phyloP scores from a whole-genome alignment of 2,797 vertebrate genomes.

The Neomorphus geoffroyi region DNA sequence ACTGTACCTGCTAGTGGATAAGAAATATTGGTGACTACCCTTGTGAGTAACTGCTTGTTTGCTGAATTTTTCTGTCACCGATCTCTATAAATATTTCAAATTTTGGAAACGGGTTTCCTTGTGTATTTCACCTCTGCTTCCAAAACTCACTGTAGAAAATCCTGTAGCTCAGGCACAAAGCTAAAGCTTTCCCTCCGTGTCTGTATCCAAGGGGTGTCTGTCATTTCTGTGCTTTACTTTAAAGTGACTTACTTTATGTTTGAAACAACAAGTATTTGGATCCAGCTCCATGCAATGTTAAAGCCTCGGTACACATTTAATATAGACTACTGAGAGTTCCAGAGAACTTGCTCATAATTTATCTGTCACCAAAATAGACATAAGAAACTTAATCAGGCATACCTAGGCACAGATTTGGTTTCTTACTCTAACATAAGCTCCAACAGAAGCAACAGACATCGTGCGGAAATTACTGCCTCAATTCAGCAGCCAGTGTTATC shows the following conservation, averaged over 20 bases:
- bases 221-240: not conserved
- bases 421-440: not conserved
- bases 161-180: not conserved
- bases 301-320: not conserved
- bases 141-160: conserved; percentile 11
- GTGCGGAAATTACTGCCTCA: not conserved
- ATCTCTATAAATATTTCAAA: conserved; percentile 23
- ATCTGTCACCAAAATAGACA: not conserved
- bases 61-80: not conserved
- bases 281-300: not conserved
- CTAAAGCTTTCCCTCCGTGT: not conserved
- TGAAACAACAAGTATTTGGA: conserved; percentile 12
- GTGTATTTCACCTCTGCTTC: not conserved
- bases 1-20: not conserved
- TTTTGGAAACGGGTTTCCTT: not conserved
- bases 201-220: not conserved
- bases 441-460: not conserved
- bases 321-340: not conserved
- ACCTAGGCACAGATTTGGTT: not conserved
- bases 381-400: not conserved
- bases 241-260: not conserved
- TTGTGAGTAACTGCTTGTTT: not conserved
- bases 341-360: not conserved
- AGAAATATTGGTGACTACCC: not conserved
- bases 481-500: not conserved